Percentiles rank a stretch among this genome's conserved stretches.
These are phyloP conservation scores for Andricus quercusramuli DNA, from an alignment of 2,888 invertebrate species.

Conservation along the genomic window DNA sequence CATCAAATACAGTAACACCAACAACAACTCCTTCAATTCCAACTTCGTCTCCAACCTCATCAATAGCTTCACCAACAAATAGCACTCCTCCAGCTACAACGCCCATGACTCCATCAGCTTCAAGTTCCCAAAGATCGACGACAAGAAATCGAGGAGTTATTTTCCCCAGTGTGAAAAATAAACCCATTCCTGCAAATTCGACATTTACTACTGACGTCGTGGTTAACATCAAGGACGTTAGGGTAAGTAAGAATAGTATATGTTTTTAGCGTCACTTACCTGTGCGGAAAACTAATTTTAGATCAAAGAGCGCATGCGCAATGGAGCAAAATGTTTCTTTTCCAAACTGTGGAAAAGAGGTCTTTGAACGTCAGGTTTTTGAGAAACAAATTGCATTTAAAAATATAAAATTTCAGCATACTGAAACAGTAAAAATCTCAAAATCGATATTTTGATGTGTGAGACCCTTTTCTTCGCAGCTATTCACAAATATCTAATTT, in stretches of 20 bases:
- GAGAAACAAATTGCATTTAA: no score
- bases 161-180: slow-evolving; percentile 95
- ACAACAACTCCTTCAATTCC: slow-evolving; percentile 42
- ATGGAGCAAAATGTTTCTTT: no score
- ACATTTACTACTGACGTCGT: slow-evolving; percentile 89
- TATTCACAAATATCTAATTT: no score
- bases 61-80: slow-evolving; percentile 49
- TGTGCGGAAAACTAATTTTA: neutral
- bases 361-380: no score
- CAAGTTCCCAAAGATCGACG: slow-evolving; percentile 76
- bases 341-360: no score
- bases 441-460: no score
- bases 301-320: no score
- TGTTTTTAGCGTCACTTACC: neutral
- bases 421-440: no score
- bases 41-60: slow-evolving; percentile 45
- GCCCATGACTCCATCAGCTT: slow-evolving; percentile 57
- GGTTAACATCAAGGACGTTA: slow-evolving; percentile 89
- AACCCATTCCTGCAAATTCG: slow-evolving; percentile 90
- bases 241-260: slow-evolving; percentile 82
- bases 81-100: slow-evolving; percentile 49
- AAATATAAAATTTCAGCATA: no score
- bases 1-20: slow-evolving; percentile 70
- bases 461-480: no score
- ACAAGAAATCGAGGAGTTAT: slow-evolving; percentile 90